These are phyloP conservation scores for Leucophenga maculata DNA, from an alignment of 2,888 invertebrate species.

Conservation along the genomic window DNA sequence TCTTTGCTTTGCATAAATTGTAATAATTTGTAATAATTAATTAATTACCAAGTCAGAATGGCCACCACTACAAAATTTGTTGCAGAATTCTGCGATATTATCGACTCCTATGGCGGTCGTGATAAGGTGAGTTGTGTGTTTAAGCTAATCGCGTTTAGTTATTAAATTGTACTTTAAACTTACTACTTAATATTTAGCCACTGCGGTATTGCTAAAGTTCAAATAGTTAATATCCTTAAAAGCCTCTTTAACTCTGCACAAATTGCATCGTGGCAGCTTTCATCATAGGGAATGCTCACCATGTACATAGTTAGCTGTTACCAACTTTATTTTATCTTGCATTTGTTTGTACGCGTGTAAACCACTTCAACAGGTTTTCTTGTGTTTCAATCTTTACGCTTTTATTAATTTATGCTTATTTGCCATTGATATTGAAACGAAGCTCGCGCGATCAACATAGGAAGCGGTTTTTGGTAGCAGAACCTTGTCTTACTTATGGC, in stretches of 20 bases:
- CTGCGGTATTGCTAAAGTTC: too few species aligned
- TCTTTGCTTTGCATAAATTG: background rate
- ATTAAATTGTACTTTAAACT: background rate
- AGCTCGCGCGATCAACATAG: constrained; percentile 13
- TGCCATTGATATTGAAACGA: background rate
- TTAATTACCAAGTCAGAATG: constrained; percentile 40
- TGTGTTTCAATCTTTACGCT: background rate
- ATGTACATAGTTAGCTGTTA: too few species aligned
- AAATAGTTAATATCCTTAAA: too few species aligned
- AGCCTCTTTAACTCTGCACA: too few species aligned
- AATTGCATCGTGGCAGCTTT: constrained; percentile 7
- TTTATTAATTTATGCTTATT: constrained; percentile 7
- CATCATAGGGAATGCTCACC: too few species aligned
- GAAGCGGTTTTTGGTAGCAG: constrained; percentile 36
- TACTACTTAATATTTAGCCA: background rate
- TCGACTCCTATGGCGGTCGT: constrained; percentile 87
- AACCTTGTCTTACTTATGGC: constrained; percentile 47
- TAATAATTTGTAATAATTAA: background rate
- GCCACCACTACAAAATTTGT: constrained; percentile 59
- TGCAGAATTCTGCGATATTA: constrained; percentile 79
- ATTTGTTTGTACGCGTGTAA: constrained; percentile 1
- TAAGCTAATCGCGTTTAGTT: background rate
- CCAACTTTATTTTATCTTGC: too few species aligned
- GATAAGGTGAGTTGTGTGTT: constrained; percentile 78
- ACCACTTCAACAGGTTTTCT: constrained; percentile 39